A percentile compares a stretch with the other conserved stretches of the same genome.
phyloP scores from a whole-genome alignment of 2,113 vertebrate genomes.

The Irena cyanogastra region DNA sequence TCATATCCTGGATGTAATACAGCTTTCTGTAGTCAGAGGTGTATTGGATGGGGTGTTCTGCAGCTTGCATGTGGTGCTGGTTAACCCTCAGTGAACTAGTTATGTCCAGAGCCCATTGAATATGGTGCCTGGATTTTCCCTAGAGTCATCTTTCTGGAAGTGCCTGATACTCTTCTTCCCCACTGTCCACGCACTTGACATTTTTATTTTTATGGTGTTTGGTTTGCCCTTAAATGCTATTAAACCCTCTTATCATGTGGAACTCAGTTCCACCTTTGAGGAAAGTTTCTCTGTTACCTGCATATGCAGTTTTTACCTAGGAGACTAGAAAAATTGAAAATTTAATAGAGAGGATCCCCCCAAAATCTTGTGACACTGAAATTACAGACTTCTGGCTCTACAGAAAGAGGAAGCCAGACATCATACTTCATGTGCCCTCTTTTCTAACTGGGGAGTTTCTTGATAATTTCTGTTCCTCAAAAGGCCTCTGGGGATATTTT shows the following conservation, averaged over 20 bases:
- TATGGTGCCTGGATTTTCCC: background rate
- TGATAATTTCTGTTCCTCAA: slow-evolving; percentile 49
- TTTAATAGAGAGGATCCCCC: background rate
- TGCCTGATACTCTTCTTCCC: background rate
- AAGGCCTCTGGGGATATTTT: slow-evolving; percentile 18
- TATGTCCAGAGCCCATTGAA: background rate
- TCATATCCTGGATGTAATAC: background rate
- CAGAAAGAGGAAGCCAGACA: slow-evolving; percentile 2
- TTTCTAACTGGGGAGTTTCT: background rate
- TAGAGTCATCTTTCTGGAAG: background rate
- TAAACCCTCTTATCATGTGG: background rate
- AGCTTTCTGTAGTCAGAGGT: background rate
- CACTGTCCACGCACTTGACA: background rate
- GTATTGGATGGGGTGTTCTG: background rate
- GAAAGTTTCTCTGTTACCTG: background rate
- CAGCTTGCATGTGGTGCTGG: background rate
- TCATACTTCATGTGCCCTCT: background rate
- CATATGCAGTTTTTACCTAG: background rate
- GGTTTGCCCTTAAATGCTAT: background rate
- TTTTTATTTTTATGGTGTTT: background rate
- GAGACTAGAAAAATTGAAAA: background rate
- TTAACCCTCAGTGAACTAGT: background rate
- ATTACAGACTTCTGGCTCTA: background rate
- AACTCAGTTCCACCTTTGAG: background rate
- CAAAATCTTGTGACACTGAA: background rate